phyloP scores from a whole-genome alignment of 2,888 invertebrate genomes.

The Cheilosia variabilis region DNA sequence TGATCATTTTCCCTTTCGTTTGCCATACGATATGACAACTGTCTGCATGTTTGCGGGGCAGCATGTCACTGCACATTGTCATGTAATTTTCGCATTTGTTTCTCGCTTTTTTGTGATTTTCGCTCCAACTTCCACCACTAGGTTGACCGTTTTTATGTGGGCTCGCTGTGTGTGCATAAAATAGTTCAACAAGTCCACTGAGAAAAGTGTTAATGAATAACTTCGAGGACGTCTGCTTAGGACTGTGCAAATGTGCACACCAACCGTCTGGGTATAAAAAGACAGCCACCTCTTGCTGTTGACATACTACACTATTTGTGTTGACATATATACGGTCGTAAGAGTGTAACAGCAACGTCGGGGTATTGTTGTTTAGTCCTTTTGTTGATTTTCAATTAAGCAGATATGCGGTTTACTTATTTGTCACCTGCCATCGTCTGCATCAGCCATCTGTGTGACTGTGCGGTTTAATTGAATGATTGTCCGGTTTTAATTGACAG shows the following conservation, averaged over 20 bases:
- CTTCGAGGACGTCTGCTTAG: conserved; percentile 80
- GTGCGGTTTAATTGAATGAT: conserved; percentile 58
- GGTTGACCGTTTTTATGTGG: conserved; percentile 40
- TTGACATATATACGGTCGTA: conserved; percentile 47
- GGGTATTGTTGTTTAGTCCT: conserved; percentile 56
- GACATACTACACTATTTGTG: conserved; percentile 27
- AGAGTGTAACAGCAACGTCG: conserved; percentile 6
- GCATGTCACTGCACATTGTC: conserved; percentile 58
- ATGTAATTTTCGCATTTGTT: conserved; percentile 47
- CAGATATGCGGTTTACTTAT: conserved; percentile 62
- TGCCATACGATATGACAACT: conserved; percentile 64
- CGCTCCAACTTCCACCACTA: conserved; percentile 10
- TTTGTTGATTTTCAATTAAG: conserved; percentile 72
- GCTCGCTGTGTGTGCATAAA: conserved; percentile 27
- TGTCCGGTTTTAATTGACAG: conserved; percentile 68
- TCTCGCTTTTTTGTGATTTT: conserved; percentile 5
- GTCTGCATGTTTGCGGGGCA: conserved; percentile 49
- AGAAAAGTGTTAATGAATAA: conserved; percentile 83
- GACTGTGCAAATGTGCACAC: not conserved
- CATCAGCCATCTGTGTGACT: not conserved
- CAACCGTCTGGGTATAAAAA: not conserved
- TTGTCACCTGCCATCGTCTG: conserved; percentile 64
- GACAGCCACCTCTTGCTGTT: conserved; percentile 11
- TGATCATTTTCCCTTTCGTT: conserved; percentile 67
- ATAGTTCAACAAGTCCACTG: conserved; percentile 45